A percentile compares a stretch with the other conserved stretches of the same genome.
Conservation (phyloP, 2,888 invertebrate species). For the Watsonalla binaria region DNA sequence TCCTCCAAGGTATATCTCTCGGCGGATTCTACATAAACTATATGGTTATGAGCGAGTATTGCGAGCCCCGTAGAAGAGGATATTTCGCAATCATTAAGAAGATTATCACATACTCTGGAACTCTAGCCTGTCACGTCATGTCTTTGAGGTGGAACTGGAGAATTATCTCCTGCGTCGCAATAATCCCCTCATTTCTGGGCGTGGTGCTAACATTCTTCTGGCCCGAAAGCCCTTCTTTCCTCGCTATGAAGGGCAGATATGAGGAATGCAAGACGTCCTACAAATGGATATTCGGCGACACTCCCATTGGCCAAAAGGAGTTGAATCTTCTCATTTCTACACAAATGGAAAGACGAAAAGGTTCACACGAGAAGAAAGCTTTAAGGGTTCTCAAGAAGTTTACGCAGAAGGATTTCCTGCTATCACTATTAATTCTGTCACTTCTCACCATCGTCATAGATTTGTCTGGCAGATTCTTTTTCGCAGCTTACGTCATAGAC, state of each 20-base stretch:
- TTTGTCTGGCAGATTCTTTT: constrained; percentile 34
- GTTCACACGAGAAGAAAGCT: not conserved
- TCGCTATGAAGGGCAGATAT: constrained; percentile 36
- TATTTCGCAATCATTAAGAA: constrained; percentile 36
- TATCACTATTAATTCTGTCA: constrained; percentile 24
- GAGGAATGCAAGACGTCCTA: constrained; percentile 33
- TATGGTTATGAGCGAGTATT: constrained; percentile 37
- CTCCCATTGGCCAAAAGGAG: constrained; percentile 22
- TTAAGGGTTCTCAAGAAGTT: constrained; percentile 15
- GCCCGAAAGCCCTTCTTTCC: constrained; percentile 41
- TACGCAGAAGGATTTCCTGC: constrained; percentile 30
- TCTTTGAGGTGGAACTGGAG: constrained; percentile 34
- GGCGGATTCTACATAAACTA: constrained; percentile 30
- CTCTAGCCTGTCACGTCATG: constrained; percentile 33
- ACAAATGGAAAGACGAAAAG: constrained; percentile 15
- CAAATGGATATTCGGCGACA: constrained; percentile 31
- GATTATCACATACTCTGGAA: constrained; percentile 21
- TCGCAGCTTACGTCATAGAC: constrained; percentile 31
- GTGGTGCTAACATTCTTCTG: constrained; percentile 29
- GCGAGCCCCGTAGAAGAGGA: constrained; percentile 33
- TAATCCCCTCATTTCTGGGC: constrained; percentile 12
- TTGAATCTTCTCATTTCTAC: constrained; percentile 22
- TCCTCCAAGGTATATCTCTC: constrained; percentile 32
- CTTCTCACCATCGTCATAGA: constrained; percentile 33
- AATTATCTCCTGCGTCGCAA: constrained; percentile 26